phyloP scores from a whole-genome alignment of 1,140 invertebrate species.

The Vollenhovia emeryi region DNA sequence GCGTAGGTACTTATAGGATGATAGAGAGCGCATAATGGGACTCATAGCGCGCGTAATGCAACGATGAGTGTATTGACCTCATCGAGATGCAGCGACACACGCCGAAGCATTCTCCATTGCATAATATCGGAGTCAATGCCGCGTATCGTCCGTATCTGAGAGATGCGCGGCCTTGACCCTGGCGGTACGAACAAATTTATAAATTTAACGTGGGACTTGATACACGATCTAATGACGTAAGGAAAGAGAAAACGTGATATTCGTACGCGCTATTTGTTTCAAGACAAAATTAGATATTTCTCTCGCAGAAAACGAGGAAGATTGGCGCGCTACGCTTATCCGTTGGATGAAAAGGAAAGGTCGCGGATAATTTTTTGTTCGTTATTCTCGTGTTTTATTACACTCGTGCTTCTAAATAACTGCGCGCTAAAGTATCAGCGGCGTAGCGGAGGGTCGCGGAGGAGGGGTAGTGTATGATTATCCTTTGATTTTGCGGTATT shows the following conservation, averaged over 20 bases:
- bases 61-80: conserved; percentile 70
- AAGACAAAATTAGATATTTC: neutral
- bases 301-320: neutral
- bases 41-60: conserved; percentile 34
- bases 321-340: neutral
- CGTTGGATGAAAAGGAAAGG: neutral
- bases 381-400: neutral
- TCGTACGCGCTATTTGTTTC: neutral
- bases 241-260: neutral
- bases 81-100: conserved; percentile 25
- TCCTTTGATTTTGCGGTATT: conserved; percentile 43
- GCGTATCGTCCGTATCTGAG: neutral
- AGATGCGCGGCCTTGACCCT: conserved; percentile 26
- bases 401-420: neutral
- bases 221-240: neutral
- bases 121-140: conserved; percentile 54
- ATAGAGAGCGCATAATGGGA: conserved; percentile 34
- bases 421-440: neutral
- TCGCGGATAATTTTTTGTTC: neutral
- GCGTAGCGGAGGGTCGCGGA: neutral
- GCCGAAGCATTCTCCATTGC: conserved; percentile 29
- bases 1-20: conserved; percentile 14
- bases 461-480: conserved; percentile 1
- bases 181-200: neutral
- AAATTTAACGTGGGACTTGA: neutral